Conservation (phyloP, 2,797 vertebrate species). For the Gambelia wislizenii region DNA sequence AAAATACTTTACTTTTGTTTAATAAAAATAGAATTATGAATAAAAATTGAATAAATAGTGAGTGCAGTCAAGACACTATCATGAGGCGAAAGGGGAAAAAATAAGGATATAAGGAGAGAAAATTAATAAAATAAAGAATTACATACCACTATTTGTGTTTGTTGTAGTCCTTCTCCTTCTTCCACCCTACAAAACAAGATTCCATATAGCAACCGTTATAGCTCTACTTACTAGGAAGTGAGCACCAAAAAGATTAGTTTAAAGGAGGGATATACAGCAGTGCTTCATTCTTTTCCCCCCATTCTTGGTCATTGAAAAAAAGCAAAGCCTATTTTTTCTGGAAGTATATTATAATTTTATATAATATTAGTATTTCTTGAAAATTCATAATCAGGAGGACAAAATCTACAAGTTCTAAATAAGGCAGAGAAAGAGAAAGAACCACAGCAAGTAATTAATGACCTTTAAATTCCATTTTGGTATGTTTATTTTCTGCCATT, state of each 20-base stretch:
- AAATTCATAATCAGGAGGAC: conserved; percentile 21
- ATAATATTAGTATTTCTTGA: conserved; percentile 14
- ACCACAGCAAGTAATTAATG: conserved; percentile 42
- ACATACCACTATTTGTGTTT: conserved; percentile 78
- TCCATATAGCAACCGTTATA: conserved; percentile 76
- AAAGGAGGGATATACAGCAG: conserved; percentile 58
- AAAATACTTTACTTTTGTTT: neutral
- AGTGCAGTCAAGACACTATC: conserved; percentile 35
- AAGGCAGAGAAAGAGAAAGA: conserved; percentile 51
- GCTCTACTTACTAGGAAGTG: conserved; percentile 75
- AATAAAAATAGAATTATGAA: neutral
- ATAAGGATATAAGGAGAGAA: conserved; percentile 66
- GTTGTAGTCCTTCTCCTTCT: conserved; percentile 78
- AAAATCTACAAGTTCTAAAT: neutral
- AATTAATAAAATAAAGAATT: conserved; percentile 63
- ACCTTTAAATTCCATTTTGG: neutral
- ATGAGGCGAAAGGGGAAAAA: conserved; percentile 22
- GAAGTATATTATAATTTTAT: neutral
- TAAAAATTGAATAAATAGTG: conserved; percentile 22
- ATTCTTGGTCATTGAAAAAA: conserved; percentile 15
- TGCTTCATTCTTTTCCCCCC: conserved; percentile 67
- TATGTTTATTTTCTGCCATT: conserved; percentile 68
- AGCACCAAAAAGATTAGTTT: conserved; percentile 70
- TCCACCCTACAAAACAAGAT: conserved; percentile 79
- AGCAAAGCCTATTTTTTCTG: conserved; percentile 14